Percentiles rank a stretch among this genome's conserved stretches.
phyloP scores from a whole-genome alignment of 2,797 vertebrate species.

The Trichosurus vulpecula region DNA sequence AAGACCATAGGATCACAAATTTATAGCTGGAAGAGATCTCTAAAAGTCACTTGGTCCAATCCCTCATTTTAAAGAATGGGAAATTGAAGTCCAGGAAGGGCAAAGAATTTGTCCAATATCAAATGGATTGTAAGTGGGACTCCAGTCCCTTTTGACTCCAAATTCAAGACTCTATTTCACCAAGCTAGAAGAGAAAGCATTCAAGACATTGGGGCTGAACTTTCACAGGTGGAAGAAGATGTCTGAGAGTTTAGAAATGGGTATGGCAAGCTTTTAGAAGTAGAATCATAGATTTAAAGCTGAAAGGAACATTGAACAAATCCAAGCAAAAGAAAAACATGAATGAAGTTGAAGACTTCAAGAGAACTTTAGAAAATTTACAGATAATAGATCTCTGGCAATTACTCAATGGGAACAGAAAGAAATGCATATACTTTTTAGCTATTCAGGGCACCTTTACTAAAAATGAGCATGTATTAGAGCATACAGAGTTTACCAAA shows the following conservation, averaged over 20 bases:
- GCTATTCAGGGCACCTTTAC: not conserved
- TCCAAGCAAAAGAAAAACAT: not conserved
- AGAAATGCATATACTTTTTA: not conserved
- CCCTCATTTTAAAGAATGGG: not conserved
- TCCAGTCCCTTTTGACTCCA: not conserved
- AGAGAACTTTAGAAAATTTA: not conserved
- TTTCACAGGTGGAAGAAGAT: not conserved
- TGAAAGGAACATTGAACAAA: not conserved
- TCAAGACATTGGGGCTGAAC: not conserved
- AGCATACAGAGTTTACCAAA: not conserved
- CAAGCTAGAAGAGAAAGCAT: conserved; percentile 15
- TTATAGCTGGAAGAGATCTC: not conserved
- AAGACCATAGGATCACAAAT: not conserved
- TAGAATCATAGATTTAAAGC: not conserved
- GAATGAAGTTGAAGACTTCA: not conserved
- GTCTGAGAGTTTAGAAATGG: conserved; percentile 25
- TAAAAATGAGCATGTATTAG: not conserved
- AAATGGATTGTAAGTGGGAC: not conserved
- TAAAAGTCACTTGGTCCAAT: not conserved
- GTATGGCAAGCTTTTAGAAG: not conserved
- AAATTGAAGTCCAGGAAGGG: not conserved
- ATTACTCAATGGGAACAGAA: not conserved
- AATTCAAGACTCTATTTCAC: conserved; percentile 16
- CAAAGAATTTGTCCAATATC: not conserved
- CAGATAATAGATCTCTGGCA: not conserved